Evolutionary conservation across 2,888 invertebrate genomes (phyloP).

Genomic region (Caenorhabditis sp.): DNA sequence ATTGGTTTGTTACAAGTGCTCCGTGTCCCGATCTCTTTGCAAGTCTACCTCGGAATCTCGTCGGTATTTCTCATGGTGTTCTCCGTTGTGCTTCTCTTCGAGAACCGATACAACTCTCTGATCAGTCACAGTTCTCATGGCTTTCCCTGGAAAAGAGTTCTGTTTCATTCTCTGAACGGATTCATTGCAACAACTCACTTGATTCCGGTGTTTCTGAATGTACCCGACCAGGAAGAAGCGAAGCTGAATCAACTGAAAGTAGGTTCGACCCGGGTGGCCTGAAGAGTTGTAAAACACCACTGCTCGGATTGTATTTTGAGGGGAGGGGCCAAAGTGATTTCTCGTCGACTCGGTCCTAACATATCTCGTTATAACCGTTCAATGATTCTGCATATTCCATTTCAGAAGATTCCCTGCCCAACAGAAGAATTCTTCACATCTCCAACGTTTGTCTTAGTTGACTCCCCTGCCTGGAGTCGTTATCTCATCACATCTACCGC

Average conservation of each 20-base stretch:
- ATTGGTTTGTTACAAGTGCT: conserved; percentile 7
- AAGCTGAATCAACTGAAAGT: background rate
- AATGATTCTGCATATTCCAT: no score
- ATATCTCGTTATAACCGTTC: no score
- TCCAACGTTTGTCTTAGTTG: background rate
- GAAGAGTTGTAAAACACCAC: no score
- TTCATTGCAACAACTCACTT: background rate
- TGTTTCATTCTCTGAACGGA: background rate
- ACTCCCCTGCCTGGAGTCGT: background rate
- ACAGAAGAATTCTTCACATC: conserved; percentile 19
- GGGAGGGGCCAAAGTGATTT: no score
- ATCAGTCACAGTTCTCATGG: background rate
- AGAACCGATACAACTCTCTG: background rate
- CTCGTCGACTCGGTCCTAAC: no score
- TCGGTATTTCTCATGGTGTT: background rate
- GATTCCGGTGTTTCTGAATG: conserved; percentile 10
- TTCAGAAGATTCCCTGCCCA: conserved; percentile 15
- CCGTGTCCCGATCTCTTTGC: background rate
- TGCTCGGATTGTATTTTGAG: no score
- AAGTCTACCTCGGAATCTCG: conserved; percentile 2
- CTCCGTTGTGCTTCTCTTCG: background rate
- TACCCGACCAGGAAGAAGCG: background rate
- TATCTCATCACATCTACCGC: background rate
- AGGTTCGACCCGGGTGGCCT: no score
- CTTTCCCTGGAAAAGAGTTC: background rate